These are phyloP conservation scores for Tethea ocularis DNA, from an alignment of 2,888 invertebrate species.

Conservation along the genomic window DNA sequence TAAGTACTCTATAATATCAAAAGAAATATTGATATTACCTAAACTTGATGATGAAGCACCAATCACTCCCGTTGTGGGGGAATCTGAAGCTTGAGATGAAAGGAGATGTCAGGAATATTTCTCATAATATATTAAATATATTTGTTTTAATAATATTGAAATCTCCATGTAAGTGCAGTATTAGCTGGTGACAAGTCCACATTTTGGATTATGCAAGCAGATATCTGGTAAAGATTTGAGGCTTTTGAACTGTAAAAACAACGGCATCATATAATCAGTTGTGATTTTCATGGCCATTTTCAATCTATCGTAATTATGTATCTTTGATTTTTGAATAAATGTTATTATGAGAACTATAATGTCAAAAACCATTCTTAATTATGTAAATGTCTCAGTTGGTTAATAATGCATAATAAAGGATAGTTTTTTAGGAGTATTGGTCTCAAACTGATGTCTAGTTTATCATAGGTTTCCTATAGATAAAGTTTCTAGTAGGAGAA, in stretches of 20 bases:
- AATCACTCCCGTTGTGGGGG: slow-evolving; percentile 79
- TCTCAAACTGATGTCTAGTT: too few species aligned
- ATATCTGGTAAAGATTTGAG: too few species aligned
- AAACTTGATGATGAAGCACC: slow-evolving; percentile 92
- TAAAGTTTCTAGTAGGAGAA: neutral
- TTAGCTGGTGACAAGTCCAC: neutral
- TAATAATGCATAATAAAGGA: too few species aligned
- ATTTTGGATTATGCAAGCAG: neutral
- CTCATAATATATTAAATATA: neutral
- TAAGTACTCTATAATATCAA: slow-evolving; percentile 99
- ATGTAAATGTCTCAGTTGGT: too few species aligned
- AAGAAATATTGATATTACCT: slow-evolving; percentile 99
- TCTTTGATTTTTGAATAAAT: too few species aligned
- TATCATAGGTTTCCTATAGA: neutral
- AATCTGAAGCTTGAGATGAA: slow-evolving; percentile 76
- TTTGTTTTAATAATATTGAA: neutral
- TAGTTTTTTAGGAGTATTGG: too few species aligned
- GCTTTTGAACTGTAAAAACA: too few species aligned
- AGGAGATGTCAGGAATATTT: slow-evolving; percentile 19
- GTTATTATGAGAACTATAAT: too few species aligned
- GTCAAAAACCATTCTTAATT: too few species aligned
- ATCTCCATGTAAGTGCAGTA: neutral
- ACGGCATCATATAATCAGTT: too few species aligned
- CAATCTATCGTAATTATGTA: too few species aligned
- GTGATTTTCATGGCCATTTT: too few species aligned